phyloP scores from a whole-genome alignment of 2,888 invertebrate species.

The Drosophila longiperda region DNA sequence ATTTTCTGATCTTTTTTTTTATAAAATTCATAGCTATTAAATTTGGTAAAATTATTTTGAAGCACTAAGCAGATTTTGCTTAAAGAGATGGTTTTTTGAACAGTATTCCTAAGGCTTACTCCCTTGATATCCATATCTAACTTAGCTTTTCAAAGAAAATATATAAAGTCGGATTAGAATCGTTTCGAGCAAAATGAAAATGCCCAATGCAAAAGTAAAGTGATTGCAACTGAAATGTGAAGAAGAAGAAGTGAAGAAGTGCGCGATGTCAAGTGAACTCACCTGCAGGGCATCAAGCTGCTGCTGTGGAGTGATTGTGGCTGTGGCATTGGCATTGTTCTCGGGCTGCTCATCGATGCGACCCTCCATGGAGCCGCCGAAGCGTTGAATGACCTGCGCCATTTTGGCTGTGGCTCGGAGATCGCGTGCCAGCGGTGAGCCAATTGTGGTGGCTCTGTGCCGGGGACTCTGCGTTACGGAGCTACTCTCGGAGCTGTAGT shows the following conservation, averaged over 20 bases:
- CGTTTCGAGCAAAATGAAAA: not conserved
- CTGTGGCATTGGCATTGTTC: slow-evolving; percentile 49
- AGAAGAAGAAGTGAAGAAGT: not conserved
- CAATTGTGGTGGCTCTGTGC: slow-evolving; percentile 87
- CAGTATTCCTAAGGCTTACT: not conserved
- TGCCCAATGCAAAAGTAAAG: not conserved
- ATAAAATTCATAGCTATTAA: too few relatives aligned
- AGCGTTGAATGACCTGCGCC: slow-evolving; percentile 81
- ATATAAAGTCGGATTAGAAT: not conserved
- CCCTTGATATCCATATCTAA: not conserved
- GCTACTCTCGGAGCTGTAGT: slow-evolving; percentile 91
- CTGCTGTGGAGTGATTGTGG: slow-evolving; percentile 17
- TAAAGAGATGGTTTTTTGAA: not conserved
- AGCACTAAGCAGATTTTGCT: not conserved
- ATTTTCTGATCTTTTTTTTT: too few relatives aligned
- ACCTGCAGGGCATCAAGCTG: slow-evolving; percentile 82
- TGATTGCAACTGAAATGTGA: not conserved
- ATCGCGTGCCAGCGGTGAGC: slow-evolving; percentile 84
- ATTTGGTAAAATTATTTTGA: too few relatives aligned
- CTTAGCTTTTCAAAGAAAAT: not conserved
- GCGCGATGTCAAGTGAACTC: slow-evolving; percentile 27
- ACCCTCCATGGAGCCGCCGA: slow-evolving; percentile 84
- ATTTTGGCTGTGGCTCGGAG: slow-evolving; percentile 82
- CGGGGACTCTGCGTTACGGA: slow-evolving; percentile 91
- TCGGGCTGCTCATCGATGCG: slow-evolving; percentile 83